Evolutionary conservation across 2,888 invertebrate genomes (phyloP), one percentile per base, ranked within the genome.

Genomic region (Tenthredo scrophulariae): DNA sequence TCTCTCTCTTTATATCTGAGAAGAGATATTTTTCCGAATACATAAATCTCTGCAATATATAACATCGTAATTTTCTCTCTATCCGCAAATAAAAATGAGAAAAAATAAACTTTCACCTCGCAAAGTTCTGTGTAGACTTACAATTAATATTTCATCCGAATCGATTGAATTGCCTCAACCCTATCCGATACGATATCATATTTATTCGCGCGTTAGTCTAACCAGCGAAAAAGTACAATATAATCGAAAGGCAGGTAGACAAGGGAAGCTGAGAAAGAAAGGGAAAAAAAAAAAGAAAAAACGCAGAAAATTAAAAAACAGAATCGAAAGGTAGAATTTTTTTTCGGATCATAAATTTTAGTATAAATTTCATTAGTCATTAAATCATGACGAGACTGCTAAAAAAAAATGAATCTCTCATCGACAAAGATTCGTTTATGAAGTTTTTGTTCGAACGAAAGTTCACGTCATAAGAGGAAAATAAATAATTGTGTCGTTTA

Each of bases 71-170:
- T 62, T 9, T 22, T n/a, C 22, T 58, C 15, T 54, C 18, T n/a
- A 22, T 65, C n/a, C 72, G 37, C 40, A 26, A 43, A 13, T 18
- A 33, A 72, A 72, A 72, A 5, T n/a, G n/a, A n/a, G n/a, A n/a
- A n/a, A n/a, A n/a, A n/a, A n/a, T n/a, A n/a, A n/a, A n/a, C n/a
- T n/a, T n/a, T n/a, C 18, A 9, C 65, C n/a, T 0, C 22, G 6
- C 22, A n/a, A n/a, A 1, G 72, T 72, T 72, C 40, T 50, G 40
- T 7, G 40, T 6, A 50, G 46, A 77, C 50, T 29, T 33, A 6
- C 9, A 67, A 67, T 77, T 77, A 77, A 77, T 77, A 77, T 77
- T 77, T 77, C 50, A 54, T 13, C 9, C 77, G 77, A 77, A 50
- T 50, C 77, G 77, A 77, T 33, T 77, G 50, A 72, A 72, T 40